Evolutionary conservation across 2,113 vertebrate genomes (phyloP).

Genomic region (Perccottus glenii): DNA sequence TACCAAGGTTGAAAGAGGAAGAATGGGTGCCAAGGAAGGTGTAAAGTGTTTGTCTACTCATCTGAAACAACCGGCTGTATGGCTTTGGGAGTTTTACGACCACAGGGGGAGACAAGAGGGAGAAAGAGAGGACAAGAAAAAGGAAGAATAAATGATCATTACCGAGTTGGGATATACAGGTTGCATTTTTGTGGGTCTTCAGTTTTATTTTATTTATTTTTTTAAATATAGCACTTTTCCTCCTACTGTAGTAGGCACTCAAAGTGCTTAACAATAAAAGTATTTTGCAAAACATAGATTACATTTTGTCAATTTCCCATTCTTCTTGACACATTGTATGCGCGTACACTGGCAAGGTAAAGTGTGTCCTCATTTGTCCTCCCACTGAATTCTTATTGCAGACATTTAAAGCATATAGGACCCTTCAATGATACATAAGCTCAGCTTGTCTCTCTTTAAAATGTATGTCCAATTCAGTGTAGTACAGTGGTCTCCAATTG

Average conservation of each 20-base stretch:
- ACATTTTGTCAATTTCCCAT: no score
- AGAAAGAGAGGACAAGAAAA: not conserved
- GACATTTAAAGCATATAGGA: slow-evolving; percentile 52
- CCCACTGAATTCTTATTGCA: slow-evolving; percentile 5
- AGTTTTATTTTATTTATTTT: no score
- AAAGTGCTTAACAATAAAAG: no score
- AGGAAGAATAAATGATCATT: slow-evolving; percentile 24
- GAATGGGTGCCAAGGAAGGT: slow-evolving; percentile 50
- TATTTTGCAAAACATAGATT: no score
- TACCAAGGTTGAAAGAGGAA: slow-evolving; percentile 66
- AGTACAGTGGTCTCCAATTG: no score
- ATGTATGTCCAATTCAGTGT: no score
- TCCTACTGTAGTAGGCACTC: no score
- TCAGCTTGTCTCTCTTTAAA: slow-evolving; percentile 40
- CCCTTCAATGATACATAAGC: slow-evolving; percentile 52
- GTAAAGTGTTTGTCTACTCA: slow-evolving; percentile 58
- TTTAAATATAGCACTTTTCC: no score
- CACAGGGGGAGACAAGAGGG: not conserved
- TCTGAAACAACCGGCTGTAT: slow-evolving; percentile 55
- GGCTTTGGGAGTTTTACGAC: slow-evolving; percentile 41
- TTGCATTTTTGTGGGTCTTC: no score
- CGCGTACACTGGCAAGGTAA: not conserved
- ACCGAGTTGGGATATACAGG: no score
- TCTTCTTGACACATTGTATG: not conserved
- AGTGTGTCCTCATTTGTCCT: slow-evolving; percentile 52